These are phyloP conservation scores for Pachliopta kotzebuea DNA, from an alignment of 2,888 invertebrate genomes.

Conservation along the genomic window DNA sequence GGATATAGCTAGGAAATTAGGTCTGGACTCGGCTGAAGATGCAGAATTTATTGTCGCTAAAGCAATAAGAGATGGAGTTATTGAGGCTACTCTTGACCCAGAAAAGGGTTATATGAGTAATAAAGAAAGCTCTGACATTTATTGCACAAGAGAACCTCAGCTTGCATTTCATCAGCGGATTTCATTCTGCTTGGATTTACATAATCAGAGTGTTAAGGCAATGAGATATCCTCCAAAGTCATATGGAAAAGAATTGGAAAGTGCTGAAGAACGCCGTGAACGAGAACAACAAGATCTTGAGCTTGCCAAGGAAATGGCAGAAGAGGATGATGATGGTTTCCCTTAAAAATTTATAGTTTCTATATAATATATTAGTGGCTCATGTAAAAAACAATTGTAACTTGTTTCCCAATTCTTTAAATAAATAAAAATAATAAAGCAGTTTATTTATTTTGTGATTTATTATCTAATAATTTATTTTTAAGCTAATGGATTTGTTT, in stretches of 20 bases:
- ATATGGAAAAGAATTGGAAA: slow-evolving; percentile 98
- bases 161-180: slow-evolving; percentile 98
- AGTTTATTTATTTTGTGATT: not conserved
- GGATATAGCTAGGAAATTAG: slow-evolving; percentile 96
- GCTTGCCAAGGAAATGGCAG: slow-evolving; percentile 99
- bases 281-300: slow-evolving; percentile 99
- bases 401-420: slow-evolving; percentile 19
- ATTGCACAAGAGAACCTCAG: slow-evolving; percentile 97
- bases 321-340: slow-evolving; percentile 98
- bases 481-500: no score
- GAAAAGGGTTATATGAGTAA: slow-evolving; percentile 98
- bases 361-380: slow-evolving; percentile 9
- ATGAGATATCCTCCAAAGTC: slow-evolving; percentile 99
- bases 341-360: slow-evolving; percentile 51
- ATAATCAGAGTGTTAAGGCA: slow-evolving; percentile 99
- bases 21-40: slow-evolving; percentile 97
- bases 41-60: slow-evolving; percentile 99
- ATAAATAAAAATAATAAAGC: not conserved
- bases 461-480: not conserved
- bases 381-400: slow-evolving; percentile 7
- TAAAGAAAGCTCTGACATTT: slow-evolving; percentile 97
- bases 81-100: slow-evolving; percentile 98
- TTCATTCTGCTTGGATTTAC: slow-evolving; percentile 97
- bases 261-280: slow-evolving; percentile 97
- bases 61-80: slow-evolving; percentile 98